These are phyloP conservation scores for Cyprinodon diabolis DNA, from an alignment of 2,797 vertebrate genomes.

Conservation along the genomic window DNA sequence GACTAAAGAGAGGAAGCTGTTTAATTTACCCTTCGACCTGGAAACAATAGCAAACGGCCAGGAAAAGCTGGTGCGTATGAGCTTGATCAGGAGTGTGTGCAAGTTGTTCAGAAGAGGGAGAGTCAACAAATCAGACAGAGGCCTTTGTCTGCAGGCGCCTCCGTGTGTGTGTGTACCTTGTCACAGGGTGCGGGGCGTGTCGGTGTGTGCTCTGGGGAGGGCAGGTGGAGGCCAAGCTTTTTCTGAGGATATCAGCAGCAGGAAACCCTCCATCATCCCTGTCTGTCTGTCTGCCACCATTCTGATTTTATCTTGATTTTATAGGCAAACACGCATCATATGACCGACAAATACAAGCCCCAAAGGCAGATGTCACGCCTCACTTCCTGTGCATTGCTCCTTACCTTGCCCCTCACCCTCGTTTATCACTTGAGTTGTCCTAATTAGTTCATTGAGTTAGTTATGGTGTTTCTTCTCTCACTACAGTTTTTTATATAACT, in stretches of 20 bases:
- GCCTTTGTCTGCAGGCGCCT: slow-evolving; percentile 63
- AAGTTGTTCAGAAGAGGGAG: slow-evolving; percentile 45
- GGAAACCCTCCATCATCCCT: slow-evolving; percentile 78
- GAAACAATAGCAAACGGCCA: slow-evolving; percentile 51
- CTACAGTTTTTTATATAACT: not conserved
- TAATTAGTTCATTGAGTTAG: slow-evolving; percentile 77
- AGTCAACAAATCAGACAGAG: slow-evolving; percentile 68
- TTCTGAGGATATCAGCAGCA: slow-evolving; percentile 61
- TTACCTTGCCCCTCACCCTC: slow-evolving; percentile 41
- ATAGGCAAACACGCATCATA: slow-evolving; percentile 42
- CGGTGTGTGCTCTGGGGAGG: slow-evolving; percentile 45
- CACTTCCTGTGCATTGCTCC: slow-evolving; percentile 76
- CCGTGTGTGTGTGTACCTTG: slow-evolving; percentile 57
- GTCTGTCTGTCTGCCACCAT: slow-evolving; percentile 64
- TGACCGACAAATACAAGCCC: slow-evolving; percentile 52
- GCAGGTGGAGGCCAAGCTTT: slow-evolving; percentile 62
- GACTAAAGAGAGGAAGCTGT: slow-evolving; percentile 63
- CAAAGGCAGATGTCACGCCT: slow-evolving; percentile 75
- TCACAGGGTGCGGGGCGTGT: slow-evolving; percentile 47
- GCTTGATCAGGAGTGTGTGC: slow-evolving; percentile 45
- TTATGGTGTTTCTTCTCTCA: slow-evolving; percentile 43
- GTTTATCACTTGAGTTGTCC: slow-evolving; percentile 78
- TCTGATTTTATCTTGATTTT: slow-evolving; percentile 76
- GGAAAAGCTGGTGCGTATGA: slow-evolving; percentile 26
- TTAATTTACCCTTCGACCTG: slow-evolving; percentile 65